phyloP scores from a whole-genome alignment of 2,797 vertebrate genomes.

The Bufotes viridis region DNA sequence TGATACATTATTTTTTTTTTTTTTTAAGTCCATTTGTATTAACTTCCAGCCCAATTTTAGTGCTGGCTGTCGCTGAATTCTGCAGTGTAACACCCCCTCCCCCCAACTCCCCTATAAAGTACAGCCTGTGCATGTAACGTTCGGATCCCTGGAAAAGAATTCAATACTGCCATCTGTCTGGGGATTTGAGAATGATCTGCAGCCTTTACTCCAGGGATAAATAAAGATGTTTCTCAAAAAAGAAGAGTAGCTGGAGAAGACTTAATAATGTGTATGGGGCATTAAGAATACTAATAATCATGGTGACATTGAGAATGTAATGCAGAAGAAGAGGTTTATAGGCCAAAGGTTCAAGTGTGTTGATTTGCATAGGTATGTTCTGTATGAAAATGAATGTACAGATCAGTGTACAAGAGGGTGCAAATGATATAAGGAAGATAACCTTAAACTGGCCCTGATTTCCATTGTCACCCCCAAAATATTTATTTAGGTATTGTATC shows the following conservation, averaged over 20 bases:
- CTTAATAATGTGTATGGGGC: slow-evolving; percentile 12
- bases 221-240: background rate
- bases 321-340: too few species aligned
- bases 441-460: too few species aligned
- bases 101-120: background rate
- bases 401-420: too few species aligned
- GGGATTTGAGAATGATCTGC: background rate
- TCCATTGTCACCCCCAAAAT: too few species aligned
- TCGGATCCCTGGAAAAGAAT: slow-evolving; percentile 9
- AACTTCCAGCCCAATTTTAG: background rate
- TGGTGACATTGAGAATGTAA: background rate
- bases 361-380: too few species aligned
- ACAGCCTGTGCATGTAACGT: slow-evolving; percentile 43
- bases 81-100: slow-evolving; percentile 3
- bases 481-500: too few species aligned
- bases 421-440: too few species aligned
- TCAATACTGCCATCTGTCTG: slow-evolving; percentile 13
- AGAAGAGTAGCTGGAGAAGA: background rate
- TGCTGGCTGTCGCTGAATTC: background rate
- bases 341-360: too few species aligned
- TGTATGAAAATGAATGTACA: too few species aligned
- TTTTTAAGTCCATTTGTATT: slow-evolving; percentile 42
- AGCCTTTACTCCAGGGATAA: background rate
- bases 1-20: slow-evolving; percentile 38
- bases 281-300: background rate